Evolutionary conservation across 2,797 vertebrate species (phyloP).

Genomic region (Lutjanus argentimaculatus): DNA sequence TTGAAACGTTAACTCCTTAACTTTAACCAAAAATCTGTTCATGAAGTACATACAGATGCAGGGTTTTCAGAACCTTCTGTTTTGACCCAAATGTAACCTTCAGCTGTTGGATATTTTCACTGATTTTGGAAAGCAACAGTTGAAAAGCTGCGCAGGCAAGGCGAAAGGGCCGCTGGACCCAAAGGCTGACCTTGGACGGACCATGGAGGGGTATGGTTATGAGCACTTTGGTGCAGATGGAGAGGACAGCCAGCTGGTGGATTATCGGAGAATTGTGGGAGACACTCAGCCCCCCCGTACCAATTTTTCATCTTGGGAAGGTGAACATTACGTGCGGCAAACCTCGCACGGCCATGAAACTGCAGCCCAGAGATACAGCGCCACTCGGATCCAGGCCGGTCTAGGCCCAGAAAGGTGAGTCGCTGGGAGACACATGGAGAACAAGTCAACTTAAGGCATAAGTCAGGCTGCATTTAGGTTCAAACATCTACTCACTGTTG

Average conservation of each 20-base stretch:
- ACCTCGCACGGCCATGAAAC: conserved; percentile 85
- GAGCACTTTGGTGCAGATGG: conserved; percentile 60
- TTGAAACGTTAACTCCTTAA: conserved; percentile 12
- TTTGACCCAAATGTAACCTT: conserved; percentile 28
- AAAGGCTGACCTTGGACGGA: conserved; percentile 55
- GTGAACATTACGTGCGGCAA: conserved; percentile 51
- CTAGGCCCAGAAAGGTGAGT: conserved; percentile 90
- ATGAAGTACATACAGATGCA: not conserved
- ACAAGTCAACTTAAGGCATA: not conserved
- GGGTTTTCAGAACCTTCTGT: conserved; percentile 1
- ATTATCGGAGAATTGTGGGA: conserved; percentile 80
- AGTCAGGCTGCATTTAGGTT: not conserved
- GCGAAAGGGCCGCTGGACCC: conserved; percentile 33
- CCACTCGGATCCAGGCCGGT: conserved; percentile 89
- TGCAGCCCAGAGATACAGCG: conserved; percentile 89
- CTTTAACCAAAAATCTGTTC: conserved; percentile 10
- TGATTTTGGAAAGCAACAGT: conserved; percentile 13
- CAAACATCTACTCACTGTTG: not conserved
- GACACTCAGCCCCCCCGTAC: conserved; percentile 60
- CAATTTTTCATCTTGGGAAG: conserved; percentile 37
- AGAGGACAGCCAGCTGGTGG: conserved; percentile 65
- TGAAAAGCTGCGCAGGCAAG: conserved; percentile 18
- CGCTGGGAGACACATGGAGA: not conserved
- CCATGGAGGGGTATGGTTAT: conserved; percentile 78
- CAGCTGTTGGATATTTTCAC: conserved; percentile 29